A percentile compares a stretch with the other conserved stretches of the same genome.
These are phyloP conservation scores for Sebastes aleutianus DNA, from an alignment of 2,797 vertebrate genomes.

Conservation along the genomic window DNA sequence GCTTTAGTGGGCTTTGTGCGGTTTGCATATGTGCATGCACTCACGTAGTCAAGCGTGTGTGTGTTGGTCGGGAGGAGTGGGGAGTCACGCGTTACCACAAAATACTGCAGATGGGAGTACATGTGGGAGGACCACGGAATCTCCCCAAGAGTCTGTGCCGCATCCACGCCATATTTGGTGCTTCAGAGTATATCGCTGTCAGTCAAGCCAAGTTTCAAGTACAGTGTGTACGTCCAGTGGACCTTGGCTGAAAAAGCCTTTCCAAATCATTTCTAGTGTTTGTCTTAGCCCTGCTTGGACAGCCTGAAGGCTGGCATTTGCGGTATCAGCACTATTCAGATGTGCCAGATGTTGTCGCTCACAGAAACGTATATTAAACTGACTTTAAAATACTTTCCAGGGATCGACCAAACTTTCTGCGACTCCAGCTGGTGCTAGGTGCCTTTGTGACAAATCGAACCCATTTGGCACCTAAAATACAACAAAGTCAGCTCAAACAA, in stretches of 20 bases:
- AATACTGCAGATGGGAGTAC: constrained; percentile 57
- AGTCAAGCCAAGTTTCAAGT: constrained; percentile 70
- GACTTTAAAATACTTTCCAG: constrained; percentile 42
- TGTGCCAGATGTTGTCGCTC: constrained; percentile 38
- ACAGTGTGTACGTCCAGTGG: constrained; percentile 55
- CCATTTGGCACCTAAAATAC: constrained; percentile 46
- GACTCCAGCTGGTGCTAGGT: constrained; percentile 11
- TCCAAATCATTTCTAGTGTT: constrained; percentile 64
- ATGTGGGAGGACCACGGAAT: constrained; percentile 70
- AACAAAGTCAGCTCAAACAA: constrained; percentile 49
- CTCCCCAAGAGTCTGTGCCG: constrained; percentile 63
- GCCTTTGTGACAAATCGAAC: constrained; percentile 32
- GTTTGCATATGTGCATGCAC: neutral
- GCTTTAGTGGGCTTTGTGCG: neutral
- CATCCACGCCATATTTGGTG: constrained; percentile 75
- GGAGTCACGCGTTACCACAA: constrained; percentile 53
- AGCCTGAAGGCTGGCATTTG: constrained; percentile 40
- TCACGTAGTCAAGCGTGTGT: constrained; percentile 3
- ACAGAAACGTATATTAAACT: constrained; percentile 25
- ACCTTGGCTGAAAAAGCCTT: constrained; percentile 53
- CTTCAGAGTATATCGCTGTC: constrained; percentile 58
- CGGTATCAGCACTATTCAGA: constrained; percentile 32
- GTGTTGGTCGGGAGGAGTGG: constrained; percentile 5
- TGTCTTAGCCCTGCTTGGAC: constrained; percentile 43
- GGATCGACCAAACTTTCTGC: constrained; percentile 15